phyloP scores from a whole-genome alignment of 2,797 vertebrate species.

The Pelochelys cantorii region DNA sequence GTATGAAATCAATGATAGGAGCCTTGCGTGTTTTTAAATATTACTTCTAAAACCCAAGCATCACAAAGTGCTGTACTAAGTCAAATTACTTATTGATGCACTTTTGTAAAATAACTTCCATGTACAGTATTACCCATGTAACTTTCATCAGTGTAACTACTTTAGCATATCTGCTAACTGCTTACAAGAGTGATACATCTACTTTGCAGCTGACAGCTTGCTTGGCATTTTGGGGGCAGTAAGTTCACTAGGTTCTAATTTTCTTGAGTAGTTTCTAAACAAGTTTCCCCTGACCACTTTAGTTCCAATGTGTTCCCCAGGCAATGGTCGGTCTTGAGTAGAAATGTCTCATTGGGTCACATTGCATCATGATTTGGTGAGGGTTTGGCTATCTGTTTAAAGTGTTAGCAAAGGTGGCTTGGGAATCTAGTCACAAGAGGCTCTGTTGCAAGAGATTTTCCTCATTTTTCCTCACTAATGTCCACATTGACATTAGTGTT shows the following conservation, averaged over 20 bases:
- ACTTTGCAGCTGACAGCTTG: not conserved
- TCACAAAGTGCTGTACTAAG: constrained; percentile 32
- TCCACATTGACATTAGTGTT: rapidly evolving
- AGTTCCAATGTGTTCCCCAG: rapidly evolving
- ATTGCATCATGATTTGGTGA: rapidly evolving
- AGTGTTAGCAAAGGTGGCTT: not conserved
- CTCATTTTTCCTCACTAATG: not conserved
- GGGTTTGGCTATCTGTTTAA: not conserved
- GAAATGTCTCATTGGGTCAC: rapidly evolving
- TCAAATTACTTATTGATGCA: constrained; percentile 35
- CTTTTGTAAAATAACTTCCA: not conserved
- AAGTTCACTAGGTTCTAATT: not conserved
- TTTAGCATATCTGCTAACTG: constrained; percentile 26
- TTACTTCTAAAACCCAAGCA: not conserved
- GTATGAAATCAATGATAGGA: not conserved
- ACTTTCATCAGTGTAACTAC: constrained; percentile 27
- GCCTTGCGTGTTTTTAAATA: not conserved
- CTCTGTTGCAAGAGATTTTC: rapidly evolving
- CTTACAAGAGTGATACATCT: not conserved
- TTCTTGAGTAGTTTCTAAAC: rapidly evolving
- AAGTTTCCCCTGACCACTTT: not conserved
- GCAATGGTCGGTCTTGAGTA: rapidly evolving
- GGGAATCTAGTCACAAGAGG: not conserved
- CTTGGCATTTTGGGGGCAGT: rapidly evolving
- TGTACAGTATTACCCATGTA: not conserved